These are phyloP conservation scores for Prochilodus magdalenae DNA, from an alignment of 2,113 vertebrate genomes.

Conservation along the genomic window DNA sequence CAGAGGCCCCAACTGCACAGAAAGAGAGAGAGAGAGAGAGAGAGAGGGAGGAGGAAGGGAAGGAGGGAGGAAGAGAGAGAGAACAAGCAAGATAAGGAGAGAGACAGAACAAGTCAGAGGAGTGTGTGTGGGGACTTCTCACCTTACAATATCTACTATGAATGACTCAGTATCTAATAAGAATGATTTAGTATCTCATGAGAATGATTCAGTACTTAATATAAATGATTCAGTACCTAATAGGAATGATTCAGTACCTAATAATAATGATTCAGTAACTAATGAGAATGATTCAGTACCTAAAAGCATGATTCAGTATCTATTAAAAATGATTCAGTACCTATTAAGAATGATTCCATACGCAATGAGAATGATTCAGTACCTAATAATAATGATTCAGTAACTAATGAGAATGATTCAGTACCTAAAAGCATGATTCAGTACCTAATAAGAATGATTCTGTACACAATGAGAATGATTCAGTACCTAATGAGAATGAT, in stretches of 20 bases:
- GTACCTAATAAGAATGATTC: not conserved
- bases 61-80: not conserved
- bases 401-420: no score
- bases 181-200: not conserved
- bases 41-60: not conserved
- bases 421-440: not conserved
- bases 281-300: no score
- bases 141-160: no score
- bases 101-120: no score
- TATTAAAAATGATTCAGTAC: not conserved
- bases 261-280: not conserved
- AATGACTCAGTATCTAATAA: not conserved
- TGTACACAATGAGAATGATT: not conserved
- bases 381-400: no score
- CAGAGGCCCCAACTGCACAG: slow-evolving; percentile 81
- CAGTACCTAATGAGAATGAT: not conserved
- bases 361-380: no score
- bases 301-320: not conserved
- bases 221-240: not conserved
- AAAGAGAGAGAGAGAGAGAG: slow-evolving; percentile 12
- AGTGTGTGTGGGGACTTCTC: no score
- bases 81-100: no score
- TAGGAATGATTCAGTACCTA: not conserved
- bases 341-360: not conserved
- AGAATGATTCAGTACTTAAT: not conserved